Base-by-base conservation (phyloP, 2,797 vertebrate genomes). In the Anabas testudineus region DNA sequence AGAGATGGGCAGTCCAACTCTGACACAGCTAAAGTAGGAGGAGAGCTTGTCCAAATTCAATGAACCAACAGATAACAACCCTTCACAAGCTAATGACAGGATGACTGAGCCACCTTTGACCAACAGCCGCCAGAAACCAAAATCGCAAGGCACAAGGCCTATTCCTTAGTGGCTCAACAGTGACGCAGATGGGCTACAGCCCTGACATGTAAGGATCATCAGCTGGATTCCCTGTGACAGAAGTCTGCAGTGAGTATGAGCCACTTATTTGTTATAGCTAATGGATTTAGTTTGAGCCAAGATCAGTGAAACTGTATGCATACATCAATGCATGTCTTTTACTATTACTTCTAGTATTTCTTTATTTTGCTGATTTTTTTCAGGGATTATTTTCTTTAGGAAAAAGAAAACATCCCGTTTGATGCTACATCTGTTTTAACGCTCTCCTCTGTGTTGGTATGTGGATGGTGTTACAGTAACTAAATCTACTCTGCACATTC, bases 391-490 rank as follows among this genome's bases (percentile, higher is more conserved):
- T 60, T 43, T 43, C n/a, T 12, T 14, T 2, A 39, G 18, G 51
- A 36, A 58, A 53, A 72, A 21, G 24, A 7, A 22, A 24, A 4
- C 48, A 49, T n/a, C 24, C 22, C 7, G 10, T 65, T 19, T 21
- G 51, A 30, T 15, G 4, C n/a, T 13, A 2, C 82, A 88, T 85
- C 72, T 89, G 76, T 77, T 85, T 73, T 62, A 69, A 53, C 45
- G 21, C 84, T 85, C 45, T 7, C 15, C 24, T 52, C 70, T 43
- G 53, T 57, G 68, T 28, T 66, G 81, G 60, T 61, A 84, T 83
- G 78, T 59, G 82, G 85, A 80, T 76, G 78, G 53, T 66, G 71
- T 88, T 87, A 83, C 87, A 37, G 85, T 60, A 86, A 88, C 70
- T 52, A 58, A 62, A 73, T 60, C 58, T 36, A 12, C 56, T 42